Conservation (phyloP, 2,888 invertebrate genomes). For the Callyntrura guangdongensis region DNA sequence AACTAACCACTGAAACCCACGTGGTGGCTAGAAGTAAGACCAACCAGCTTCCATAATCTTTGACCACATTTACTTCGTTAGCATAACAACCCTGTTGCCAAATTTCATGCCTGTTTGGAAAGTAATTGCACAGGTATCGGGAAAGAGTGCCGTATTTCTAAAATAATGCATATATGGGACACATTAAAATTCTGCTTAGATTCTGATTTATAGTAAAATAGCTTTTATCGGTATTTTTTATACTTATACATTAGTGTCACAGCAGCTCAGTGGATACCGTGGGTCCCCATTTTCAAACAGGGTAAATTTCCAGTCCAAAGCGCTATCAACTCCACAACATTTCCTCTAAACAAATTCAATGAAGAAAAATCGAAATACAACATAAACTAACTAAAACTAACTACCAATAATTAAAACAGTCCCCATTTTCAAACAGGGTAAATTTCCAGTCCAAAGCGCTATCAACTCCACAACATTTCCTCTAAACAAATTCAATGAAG, state of each 20-base stretch:
- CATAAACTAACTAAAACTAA: too few relatives aligned
- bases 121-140: background rate
- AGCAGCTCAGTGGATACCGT: slow-evolving; percentile 67
- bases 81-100: slow-evolving; percentile 57
- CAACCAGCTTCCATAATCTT: background rate
- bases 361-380: background rate
- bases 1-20: background rate
- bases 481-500: background rate
- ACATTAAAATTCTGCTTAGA: background rate
- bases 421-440: background rate
- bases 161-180: background rate
- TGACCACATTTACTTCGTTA: slow-evolving; percentile 2
- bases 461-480: slow-evolving; percentile 15
- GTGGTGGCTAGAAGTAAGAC: background rate
- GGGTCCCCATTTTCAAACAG: slow-evolving; percentile 44
- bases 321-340: slow-evolving; percentile 64
- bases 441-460: slow-evolving; percentile 58
- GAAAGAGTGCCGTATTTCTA: background rate
- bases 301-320: slow-evolving; percentile 54
- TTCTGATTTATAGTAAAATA: background rate
- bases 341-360: slow-evolving; percentile 33
- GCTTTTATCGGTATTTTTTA: background rate
- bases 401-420: too few relatives aligned
- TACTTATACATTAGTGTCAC: slow-evolving; percentile 45
- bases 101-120: slow-evolving; percentile 39